Evolutionary conservation across 1,140 invertebrate species (phyloP), one percentile per base, ranked within the genome.

Genomic region (Megalonaias nervosa): DNA sequence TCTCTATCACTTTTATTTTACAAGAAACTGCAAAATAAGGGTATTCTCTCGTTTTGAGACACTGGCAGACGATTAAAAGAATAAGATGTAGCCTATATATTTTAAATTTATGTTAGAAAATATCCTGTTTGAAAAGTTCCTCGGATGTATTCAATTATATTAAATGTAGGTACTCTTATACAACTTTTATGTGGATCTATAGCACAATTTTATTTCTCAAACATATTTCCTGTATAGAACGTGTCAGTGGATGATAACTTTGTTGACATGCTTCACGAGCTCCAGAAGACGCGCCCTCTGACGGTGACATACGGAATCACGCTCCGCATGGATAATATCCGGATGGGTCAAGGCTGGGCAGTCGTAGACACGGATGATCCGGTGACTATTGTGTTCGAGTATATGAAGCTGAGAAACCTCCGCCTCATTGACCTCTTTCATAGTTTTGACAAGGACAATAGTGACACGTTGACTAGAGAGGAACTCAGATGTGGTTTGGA

Each of bases 351-450:
- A 13, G 74, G 64, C 5, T 61, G 60, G 3, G 69, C 77, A n/a
- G 85, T 87, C 0, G 56, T 87, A 48, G 85, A 87, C 66, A 87
- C 82, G 1, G 86, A 87, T 67, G 85, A 88, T 69, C 86, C 86
- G 5, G 72, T 84, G 14, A 82, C 82, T 0, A 80, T 88, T 15
- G 58, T 88, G 66, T 88, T 88, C 65, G 86, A 88, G 76, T 87
- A 83, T 67, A 86, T 87, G 79, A 84, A 84, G 26, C 78, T 82
- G 19, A 82, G 82, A 66, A 88, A 88, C 67, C 69, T 88, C 0
- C 74, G 86, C 21, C 65, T 88, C 55, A 86, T 88, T 26, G 86
- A 88, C 66, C 58, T 88, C 17, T 75, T 88, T 48, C 82, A 85
- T 61, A 83, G 81, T 55, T 75, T 88, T 26, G 86, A 88, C 75